Conservation (phyloP, 2,113 vertebrate species). For the Hydrochoerus hydrochaeris region DNA sequence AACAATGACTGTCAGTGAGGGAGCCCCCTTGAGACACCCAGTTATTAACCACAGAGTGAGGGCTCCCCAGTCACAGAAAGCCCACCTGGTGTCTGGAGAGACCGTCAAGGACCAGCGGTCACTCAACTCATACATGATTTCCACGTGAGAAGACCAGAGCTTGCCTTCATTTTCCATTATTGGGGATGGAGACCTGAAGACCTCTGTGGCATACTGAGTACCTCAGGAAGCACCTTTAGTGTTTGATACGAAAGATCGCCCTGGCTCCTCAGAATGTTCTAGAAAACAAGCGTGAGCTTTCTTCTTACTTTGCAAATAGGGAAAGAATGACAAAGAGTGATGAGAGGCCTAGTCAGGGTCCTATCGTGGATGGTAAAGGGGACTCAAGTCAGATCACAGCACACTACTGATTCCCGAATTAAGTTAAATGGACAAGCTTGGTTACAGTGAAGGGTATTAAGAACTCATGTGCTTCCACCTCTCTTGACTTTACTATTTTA, state of each 20-base stretch:
- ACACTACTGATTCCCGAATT: not conserved
- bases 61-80: not conserved
- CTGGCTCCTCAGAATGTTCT: not conserved
- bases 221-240: not conserved
- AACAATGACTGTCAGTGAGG: rapidly evolving
- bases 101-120: not conserved
- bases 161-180: not conserved
- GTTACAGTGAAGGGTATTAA: not conserved
- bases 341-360: not conserved
- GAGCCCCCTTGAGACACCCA: not conserved
- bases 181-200: no score
- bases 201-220: rapidly evolving
- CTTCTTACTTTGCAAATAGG: not conserved
- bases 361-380: not conserved
- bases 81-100: not conserved
- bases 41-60: not conserved
- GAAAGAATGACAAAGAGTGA: not conserved
- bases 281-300: not conserved
- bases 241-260: not conserved
- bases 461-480: not conserved
- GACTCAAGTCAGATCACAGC: not conserved
- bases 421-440: not conserved
- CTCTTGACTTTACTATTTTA: not conserved
- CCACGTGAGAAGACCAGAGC: rapidly evolving
- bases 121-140: not conserved